A percentile compares a stretch with the other conserved stretches of the same genome.
These are phyloP conservation scores for Danio aesculapii DNA, from an alignment of 2,797 vertebrate species.

Conservation along the genomic window DNA sequence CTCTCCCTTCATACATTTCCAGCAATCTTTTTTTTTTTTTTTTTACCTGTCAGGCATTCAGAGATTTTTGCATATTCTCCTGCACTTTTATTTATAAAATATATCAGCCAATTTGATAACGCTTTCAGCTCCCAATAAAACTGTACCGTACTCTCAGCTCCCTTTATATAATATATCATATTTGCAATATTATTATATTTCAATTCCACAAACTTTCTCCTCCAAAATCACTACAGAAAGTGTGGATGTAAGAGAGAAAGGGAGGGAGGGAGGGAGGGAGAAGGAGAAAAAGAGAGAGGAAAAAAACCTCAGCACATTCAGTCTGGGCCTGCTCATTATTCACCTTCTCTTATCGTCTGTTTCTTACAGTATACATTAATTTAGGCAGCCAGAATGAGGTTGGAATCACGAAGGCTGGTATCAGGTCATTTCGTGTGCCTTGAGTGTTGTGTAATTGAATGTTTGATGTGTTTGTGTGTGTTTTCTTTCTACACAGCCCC, in stretches of 20 bases:
- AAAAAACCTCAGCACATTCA: neutral
- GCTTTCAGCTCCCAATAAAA: slow-evolving; percentile 26
- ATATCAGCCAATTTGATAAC: neutral
- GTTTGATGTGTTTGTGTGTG: slow-evolving; percentile 44
- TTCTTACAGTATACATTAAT: neutral
- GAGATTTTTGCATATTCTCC: neutral
- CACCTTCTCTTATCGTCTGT: slow-evolving; percentile 15
- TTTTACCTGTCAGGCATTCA: neutral
- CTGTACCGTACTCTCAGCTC: neutral
- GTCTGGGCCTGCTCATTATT: slow-evolving; percentile 8
- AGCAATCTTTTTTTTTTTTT: neutral
- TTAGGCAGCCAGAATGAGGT: slow-evolving; percentile 3
- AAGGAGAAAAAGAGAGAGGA: too few relatives aligned
- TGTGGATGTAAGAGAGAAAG: neutral
- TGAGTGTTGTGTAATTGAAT: slow-evolving; percentile 27
- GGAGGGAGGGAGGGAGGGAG: too few relatives aligned
- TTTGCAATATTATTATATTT: slow-evolving; percentile 22
- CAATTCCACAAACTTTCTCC: neutral
- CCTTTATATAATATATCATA: slow-evolving; percentile 3
- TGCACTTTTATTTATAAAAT: slow-evolving; percentile 4
- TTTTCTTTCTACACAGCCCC: slow-evolving; percentile 49
- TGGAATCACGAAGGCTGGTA: slow-evolving; percentile 14
- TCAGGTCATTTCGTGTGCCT: slow-evolving; percentile 22
- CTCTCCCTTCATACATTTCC: neutral
- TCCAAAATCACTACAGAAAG: neutral